Evolutionary conservation across 1,140 invertebrate genomes (phyloP).

Genomic region (Heliothis subflexa): DNA sequence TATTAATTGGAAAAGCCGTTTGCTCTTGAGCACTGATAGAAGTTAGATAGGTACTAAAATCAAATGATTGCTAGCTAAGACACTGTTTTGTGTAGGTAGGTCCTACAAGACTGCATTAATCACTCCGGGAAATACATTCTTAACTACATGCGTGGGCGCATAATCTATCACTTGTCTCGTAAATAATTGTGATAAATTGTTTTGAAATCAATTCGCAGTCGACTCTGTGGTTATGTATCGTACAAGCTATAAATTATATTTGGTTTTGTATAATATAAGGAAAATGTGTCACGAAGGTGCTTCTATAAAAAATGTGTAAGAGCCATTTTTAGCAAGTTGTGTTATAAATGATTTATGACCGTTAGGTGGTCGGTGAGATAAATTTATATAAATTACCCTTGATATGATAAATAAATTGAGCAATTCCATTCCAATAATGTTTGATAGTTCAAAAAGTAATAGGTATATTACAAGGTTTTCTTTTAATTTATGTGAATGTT

Average conservation of each 20-base stretch:
- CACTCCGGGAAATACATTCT: slow-evolving; percentile 13
- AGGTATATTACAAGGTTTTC: background rate
- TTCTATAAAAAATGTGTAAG: too few species aligned
- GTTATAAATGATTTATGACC: too few species aligned
- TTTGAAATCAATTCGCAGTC: slow-evolving; percentile 32
- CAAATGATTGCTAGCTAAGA: too few species aligned
- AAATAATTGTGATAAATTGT: slow-evolving; percentile 30
- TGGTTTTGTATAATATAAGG: slow-evolving; percentile 4
- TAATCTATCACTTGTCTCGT: slow-evolving; percentile 36
- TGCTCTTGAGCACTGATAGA: too few species aligned
- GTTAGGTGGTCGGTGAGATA: too few species aligned
- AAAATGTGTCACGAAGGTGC: background rate
- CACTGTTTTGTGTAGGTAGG: background rate
- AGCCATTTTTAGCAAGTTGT: too few species aligned
- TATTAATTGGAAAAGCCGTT: too few species aligned
- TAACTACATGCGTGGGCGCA: slow-evolving; percentile 25
- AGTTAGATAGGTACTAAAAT: too few species aligned
- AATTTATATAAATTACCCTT: too few species aligned
- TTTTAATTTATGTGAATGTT: slow-evolving; percentile 1
- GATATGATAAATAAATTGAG: too few species aligned
- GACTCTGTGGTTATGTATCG: background rate
- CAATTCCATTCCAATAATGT: too few species aligned
- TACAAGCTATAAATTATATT: slow-evolving; percentile 34
- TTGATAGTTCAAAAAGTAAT: background rate
- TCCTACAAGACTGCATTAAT: slow-evolving; percentile 11